Percentiles rank a stretch among this genome's conserved stretches.
Conservation (phyloP, 2,888 invertebrate genomes). For the Cataglyphis albicans region DNA sequence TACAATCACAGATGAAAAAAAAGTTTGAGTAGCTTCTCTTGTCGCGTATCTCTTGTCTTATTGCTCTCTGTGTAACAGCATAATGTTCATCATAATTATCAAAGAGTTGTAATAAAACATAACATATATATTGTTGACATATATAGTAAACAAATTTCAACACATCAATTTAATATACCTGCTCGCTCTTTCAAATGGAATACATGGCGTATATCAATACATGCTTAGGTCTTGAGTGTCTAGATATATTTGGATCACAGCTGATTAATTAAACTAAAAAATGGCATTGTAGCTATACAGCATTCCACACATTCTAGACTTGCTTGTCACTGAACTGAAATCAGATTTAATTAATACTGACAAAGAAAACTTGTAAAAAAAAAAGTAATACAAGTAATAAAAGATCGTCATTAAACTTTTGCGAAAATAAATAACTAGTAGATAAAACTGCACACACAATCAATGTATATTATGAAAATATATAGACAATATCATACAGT, state of each 20-base stretch:
- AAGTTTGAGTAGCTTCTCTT: slow-evolving; percentile 89
- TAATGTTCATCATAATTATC: slow-evolving; percentile 95
- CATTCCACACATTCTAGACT: slow-evolving; percentile 83
- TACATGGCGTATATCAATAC: slow-evolving; percentile 88
- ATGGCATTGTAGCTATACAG: slow-evolving; percentile 92
- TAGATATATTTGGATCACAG: slow-evolving; percentile 93
- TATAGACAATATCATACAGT: slow-evolving; percentile 66
- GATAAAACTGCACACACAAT: background rate
- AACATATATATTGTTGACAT: background rate
- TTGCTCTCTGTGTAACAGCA: slow-evolving; percentile 88
- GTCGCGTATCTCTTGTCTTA: slow-evolving; percentile 86
- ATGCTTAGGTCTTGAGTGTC: slow-evolving; percentile 87
- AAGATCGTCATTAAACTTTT: background rate
- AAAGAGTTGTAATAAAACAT: slow-evolving; percentile 86
- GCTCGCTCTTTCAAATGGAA: slow-evolving; percentile 90
- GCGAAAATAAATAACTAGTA: background rate
- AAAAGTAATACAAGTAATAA: slow-evolving; percentile 10
- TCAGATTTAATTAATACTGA: background rate
- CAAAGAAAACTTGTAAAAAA: slow-evolving; percentile 48
- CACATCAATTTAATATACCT: slow-evolving; percentile 83
- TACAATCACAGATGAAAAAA: slow-evolving; percentile 92
- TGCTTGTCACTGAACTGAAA: slow-evolving; percentile 75
- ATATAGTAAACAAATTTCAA: background rate
- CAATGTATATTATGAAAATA: slow-evolving; percentile 1
- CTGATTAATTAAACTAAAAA: slow-evolving; percentile 94